Evolutionary conservation across 2,888 invertebrate genomes (phyloP).

Genomic region (Mongoloraphidia duomilia): DNA sequence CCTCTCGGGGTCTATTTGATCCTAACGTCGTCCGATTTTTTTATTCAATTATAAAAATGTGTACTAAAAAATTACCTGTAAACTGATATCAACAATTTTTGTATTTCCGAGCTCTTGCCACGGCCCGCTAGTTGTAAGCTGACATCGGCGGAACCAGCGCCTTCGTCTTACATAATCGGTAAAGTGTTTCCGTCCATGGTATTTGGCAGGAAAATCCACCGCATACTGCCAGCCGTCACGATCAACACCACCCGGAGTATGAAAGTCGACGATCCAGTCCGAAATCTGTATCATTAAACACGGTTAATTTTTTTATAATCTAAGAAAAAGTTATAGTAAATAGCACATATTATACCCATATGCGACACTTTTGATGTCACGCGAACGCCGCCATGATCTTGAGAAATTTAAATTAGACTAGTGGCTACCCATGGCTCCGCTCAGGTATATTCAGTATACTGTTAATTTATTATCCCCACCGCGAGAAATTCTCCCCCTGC

Average conservation of each 20-base stretch:
- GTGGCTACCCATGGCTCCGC: not conserved
- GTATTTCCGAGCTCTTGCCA: constrained; percentile 83
- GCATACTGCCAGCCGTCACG: constrained; percentile 92
- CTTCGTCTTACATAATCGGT: constrained; percentile 79
- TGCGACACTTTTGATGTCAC: no score
- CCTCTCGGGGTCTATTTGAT: no score
- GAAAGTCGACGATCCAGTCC: constrained; percentile 88
- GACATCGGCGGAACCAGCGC: constrained; percentile 72
- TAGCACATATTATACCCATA: no score
- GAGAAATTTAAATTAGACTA: not conserved
- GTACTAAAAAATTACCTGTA: constrained; percentile 38
- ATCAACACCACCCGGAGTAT: constrained; percentile 79
- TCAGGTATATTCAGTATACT: no score
- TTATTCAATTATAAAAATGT: constrained; percentile 16
- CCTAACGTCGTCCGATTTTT: no score
- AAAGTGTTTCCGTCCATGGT: constrained; percentile 72
- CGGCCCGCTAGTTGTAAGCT: constrained; percentile 69
- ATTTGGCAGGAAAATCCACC: constrained; percentile 76
- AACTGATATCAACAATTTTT: constrained; percentile 63
- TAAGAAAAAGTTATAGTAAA: not conserved
- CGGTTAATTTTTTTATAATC: constrained; percentile 1
- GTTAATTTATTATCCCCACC: no score
- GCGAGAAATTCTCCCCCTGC: not conserved
- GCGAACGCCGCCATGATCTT: not conserved
- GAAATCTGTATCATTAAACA: constrained; percentile 38